Conservation (phyloP, 2,797 vertebrate genomes). For the Hemibagrus guttatus region DNA sequence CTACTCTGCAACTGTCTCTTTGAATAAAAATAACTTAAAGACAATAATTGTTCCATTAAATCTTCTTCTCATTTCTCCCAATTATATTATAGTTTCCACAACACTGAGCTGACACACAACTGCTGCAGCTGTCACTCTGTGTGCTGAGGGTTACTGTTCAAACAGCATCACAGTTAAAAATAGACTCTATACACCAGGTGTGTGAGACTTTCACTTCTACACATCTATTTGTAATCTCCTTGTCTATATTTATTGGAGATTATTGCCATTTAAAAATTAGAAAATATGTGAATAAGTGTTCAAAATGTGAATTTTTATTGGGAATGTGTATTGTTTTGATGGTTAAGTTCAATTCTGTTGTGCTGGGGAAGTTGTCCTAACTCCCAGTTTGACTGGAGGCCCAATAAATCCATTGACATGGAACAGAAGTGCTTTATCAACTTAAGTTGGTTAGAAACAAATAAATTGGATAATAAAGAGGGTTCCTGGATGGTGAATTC, state of each 20-base stretch:
- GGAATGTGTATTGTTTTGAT: neutral
- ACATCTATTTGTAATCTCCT: neutral
- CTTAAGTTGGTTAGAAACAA: neutral
- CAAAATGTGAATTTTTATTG: neutral
- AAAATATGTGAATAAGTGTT: constrained; percentile 4
- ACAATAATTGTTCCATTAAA: no score
- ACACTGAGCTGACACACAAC: constrained; percentile 21
- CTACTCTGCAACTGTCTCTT: no score
- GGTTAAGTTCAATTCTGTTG: neutral
- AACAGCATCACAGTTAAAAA: constrained; percentile 46
- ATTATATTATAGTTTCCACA: no score
- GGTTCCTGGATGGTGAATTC: neutral
- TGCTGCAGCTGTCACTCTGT: constrained; percentile 30
- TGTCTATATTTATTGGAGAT: neutral
- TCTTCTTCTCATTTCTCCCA: no score
- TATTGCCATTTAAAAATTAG: neutral
- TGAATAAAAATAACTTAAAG: no score
- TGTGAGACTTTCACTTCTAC: constrained; percentile 36
- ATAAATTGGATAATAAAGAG: neutral
- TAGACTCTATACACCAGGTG: constrained; percentile 41
- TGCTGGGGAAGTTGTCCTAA: neutral
- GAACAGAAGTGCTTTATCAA: neutral
- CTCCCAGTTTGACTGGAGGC: neutral
- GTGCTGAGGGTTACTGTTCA: constrained; percentile 42
- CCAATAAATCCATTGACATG: neutral